These are phyloP conservation scores for Melitaea cinxia DNA, from an alignment of 1,140 invertebrate genomes.

Conservation along the genomic window DNA sequence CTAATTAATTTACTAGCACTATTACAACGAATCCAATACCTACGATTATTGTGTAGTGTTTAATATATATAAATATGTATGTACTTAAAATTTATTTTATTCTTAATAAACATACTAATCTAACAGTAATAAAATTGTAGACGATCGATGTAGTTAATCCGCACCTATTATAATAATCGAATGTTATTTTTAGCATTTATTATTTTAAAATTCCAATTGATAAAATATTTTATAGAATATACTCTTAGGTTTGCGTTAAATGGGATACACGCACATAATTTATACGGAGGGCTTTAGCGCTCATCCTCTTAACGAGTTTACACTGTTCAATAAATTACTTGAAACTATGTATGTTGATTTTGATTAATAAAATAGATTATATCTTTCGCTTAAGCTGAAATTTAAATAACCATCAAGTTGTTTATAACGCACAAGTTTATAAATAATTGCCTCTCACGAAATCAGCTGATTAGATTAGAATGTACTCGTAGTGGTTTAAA, in stretches of 20 bases:
- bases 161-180: too few relatives aligned
- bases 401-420: conserved; percentile 45
- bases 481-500: conserved; percentile 1
- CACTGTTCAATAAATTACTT: conserved; percentile 68
- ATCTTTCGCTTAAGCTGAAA: conserved; percentile 42
- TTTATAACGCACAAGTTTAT: background rate
- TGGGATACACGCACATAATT: conserved; percentile 53
- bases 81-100: conserved; percentile 4
- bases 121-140: too few relatives aligned
- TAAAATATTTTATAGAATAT: too few relatives aligned
- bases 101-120: conserved; percentile 13
- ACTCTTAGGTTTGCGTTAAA: conserved; percentile 34
- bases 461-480: background rate
- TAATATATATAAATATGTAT: conserved; percentile 48
- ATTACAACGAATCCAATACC: conserved; percentile 62
- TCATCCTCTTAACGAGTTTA: conserved; percentile 68
- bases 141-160: too few relatives aligned
- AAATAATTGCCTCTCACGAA: background rate
- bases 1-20: conserved; percentile 73
- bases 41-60: conserved; percentile 53
- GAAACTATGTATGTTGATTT: conserved; percentile 54
- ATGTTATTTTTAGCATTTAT: too few relatives aligned
- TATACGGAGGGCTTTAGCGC: conserved; percentile 60
- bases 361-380: conserved; percentile 67
- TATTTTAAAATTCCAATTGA: too few relatives aligned